Conservation (phyloP, 2,888 invertebrate species). For the Drosophila basisetae region DNA sequence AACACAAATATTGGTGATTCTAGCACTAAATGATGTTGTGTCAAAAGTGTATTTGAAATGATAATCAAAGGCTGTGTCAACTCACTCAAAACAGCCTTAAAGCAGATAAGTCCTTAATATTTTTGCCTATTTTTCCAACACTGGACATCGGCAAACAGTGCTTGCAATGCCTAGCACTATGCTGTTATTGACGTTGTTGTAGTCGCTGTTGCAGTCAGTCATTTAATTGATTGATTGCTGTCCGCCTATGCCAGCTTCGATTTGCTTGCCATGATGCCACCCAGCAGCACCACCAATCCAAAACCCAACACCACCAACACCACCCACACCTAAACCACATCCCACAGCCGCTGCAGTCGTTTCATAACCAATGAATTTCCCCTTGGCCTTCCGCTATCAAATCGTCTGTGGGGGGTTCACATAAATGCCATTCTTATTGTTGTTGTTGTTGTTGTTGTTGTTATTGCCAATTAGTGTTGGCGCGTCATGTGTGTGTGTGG, state of each 20-base stretch:
- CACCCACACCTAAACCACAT: not conserved
- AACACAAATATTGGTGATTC: not conserved
- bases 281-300: not conserved
- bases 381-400: constrained; percentile 57
- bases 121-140: not conserved
- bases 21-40: too few species aligned
- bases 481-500: constrained; percentile 44
- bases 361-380: constrained; percentile 62
- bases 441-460: constrained; percentile 46
- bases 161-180: constrained; percentile 38
- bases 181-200: constrained; percentile 2
- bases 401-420: constrained; percentile 62
- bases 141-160: constrained; percentile 46
- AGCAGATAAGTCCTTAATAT: constrained; percentile 55
- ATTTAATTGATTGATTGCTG: constrained; percentile 80
- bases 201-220: constrained; percentile 57
- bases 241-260: constrained; percentile 72
- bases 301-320: not conserved
- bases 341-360: constrained; percentile 34
- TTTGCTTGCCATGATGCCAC: constrained; percentile 41
- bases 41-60: not conserved
- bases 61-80: not conserved
- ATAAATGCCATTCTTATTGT: constrained; percentile 32
- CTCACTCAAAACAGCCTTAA: constrained; percentile 18
- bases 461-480: constrained; percentile 74